Base-by-base conservation (phyloP, 2,888 invertebrate genomes). In the Bimastos eiseni region DNA sequence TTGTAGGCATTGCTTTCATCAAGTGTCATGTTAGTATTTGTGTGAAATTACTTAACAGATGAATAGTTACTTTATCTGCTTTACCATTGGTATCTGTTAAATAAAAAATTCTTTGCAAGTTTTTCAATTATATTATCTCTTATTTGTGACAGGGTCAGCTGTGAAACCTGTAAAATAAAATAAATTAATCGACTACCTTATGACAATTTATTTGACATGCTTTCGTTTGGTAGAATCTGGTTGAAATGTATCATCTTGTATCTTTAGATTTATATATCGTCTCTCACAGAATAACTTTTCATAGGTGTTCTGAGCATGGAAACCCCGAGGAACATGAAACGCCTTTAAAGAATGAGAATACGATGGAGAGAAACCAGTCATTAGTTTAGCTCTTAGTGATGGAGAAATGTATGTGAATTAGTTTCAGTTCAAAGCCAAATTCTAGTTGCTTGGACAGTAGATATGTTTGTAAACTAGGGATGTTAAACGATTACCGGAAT, bases 1-100 rank as follows among this genome's bases (percentile, higher is more conserved):
- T 86, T 17, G 86, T 86, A 36, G 86, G 86, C 86, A 86, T 86
- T 86, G 86, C 86, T 24, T 86, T 86, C 86, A 86, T 34, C 86
- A 86, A 70, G 70, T 70, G 70, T 70, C 70, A 70, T 70, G 70
- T 70, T 30, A 70, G 70, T 55, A 55, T 70, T 70, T n/a, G 8
- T 70, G 30, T 70, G 30, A 30, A 70, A n/a, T 4, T 70, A n/a
- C 70, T n/a, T 70, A n/a, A n/a, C 70, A n/a, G 70, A 6, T 13
- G n/a, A n/a, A n/a, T 41, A 49, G 49, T 49, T 49, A 49, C n/a
- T 70, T 55, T 24, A 41, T 41, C 4, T 11, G 30, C 30, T 55
- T 55, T 30, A 8, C 11, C 30, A 8, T 30, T 70, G 30, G 30
- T n/a, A n/a, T 70, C 70, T 70, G 70, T 70, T 70, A n/a, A 70